Conservation (phyloP, 2,888 invertebrate genomes). For the Drosophila flavopinicola region DNA sequence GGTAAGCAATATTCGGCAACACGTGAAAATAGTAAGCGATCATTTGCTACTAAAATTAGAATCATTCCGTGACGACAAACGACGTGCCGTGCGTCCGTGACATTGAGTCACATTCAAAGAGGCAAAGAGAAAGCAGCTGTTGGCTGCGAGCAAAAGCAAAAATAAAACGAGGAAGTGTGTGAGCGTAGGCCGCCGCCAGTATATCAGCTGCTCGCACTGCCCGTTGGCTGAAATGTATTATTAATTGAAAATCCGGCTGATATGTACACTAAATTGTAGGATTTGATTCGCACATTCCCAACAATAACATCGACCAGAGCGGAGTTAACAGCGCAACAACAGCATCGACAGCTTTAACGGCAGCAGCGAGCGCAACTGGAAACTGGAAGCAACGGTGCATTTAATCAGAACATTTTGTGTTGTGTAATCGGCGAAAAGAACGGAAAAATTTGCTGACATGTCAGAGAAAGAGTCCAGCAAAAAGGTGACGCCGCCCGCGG, state of each 20-base stretch:
- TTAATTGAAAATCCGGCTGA: constrained; percentile 38
- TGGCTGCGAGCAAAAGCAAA: constrained; percentile 37
- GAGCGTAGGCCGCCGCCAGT: constrained; percentile 30
- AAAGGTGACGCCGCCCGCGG: constrained; percentile 63
- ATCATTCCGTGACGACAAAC: constrained; percentile 33
- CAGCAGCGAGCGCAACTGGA: constrained; percentile 17
- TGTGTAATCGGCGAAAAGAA: constrained; percentile 62
- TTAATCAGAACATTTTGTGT: constrained; percentile 48
- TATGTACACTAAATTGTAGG: constrained; percentile 10
- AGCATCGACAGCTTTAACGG: constrained; percentile 8
- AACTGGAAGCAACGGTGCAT: constrained; percentile 37
- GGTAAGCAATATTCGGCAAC: constrained; percentile 40
- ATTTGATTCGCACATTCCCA: constrained; percentile 24
- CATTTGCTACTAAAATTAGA: constrained; percentile 46
- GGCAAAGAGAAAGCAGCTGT: constrained; percentile 40
- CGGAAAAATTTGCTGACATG: constrained; percentile 20
- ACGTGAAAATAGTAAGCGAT: constrained; percentile 51
- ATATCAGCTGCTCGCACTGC: constrained; percentile 71
- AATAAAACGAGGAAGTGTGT: constrained; percentile 70
- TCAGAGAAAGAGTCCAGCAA: constrained; percentile 20
- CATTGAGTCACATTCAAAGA: constrained; percentile 71
- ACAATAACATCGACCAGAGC: constrained; percentile 6
- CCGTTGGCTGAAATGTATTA: constrained; percentile 50
- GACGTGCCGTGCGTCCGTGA: constrained; percentile 68
- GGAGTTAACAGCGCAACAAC: constrained; percentile 3